These are phyloP conservation scores for Sarcophilus harrisii DNA, from an alignment of 2,797 vertebrate genomes.

Conservation along the genomic window DNA sequence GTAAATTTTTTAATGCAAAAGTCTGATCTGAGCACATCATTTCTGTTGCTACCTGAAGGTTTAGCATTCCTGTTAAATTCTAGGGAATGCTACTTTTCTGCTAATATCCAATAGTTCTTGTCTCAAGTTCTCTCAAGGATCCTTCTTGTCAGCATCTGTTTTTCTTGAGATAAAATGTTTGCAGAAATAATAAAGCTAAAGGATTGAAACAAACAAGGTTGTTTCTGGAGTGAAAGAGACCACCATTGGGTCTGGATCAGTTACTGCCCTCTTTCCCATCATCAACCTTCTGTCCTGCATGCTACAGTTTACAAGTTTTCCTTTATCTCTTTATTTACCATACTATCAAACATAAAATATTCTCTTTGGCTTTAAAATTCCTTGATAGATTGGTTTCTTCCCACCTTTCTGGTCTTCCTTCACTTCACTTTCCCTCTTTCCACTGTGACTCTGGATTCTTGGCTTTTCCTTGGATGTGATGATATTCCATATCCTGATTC, in stretches of 20 bases:
- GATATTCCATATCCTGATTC: not conserved
- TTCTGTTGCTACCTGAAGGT: not conserved
- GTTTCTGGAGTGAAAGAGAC: not conserved
- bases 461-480: not conserved
- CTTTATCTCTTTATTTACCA: not conserved
- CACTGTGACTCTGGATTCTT: not conserved
- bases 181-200: not conserved
- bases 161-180: not conserved
- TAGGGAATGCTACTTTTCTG: not conserved
- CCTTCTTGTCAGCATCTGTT: not conserved
- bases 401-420: not conserved
- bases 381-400: not conserved
- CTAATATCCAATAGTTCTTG: not conserved
- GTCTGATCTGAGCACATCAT: not conserved
- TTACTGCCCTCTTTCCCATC: not conserved
- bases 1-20: not conserved
- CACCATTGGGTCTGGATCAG: not conserved
- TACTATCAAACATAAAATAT: not conserved
- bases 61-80: not conserved
- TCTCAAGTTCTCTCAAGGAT: not conserved
- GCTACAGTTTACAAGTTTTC: not conserved
- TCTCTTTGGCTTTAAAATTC: not conserved
- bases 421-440: not conserved
- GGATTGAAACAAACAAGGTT: not conserved
- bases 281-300: not conserved